These are phyloP conservation scores for Acromyrmex echinatior DNA, from an alignment of 1,140 invertebrate species.

Conservation along the genomic window DNA sequence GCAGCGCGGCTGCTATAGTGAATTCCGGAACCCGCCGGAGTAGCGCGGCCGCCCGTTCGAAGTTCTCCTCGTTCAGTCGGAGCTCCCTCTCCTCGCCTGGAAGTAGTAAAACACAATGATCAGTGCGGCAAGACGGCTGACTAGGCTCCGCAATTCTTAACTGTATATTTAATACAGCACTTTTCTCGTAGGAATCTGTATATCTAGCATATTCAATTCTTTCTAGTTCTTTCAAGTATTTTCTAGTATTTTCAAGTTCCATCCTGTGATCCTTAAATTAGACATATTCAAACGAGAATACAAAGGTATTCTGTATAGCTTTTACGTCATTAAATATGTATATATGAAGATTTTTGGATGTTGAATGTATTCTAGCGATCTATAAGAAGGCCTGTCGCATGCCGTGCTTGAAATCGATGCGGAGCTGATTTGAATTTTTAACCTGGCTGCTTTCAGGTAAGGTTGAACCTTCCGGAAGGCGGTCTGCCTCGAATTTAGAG, in stretches of 20 bases:
- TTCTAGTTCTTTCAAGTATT: neutral
- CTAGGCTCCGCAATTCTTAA: neutral
- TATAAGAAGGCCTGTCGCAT: conserved; percentile 4
- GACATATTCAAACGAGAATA: neutral
- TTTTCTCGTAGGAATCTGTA: neutral
- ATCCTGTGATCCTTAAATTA: neutral
- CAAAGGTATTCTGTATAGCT: neutral
- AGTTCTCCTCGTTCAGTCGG: conserved; percentile 89
- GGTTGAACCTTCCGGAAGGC: conserved; percentile 18
- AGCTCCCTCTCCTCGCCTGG: conserved; percentile 92
- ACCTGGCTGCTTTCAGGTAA: conserved; percentile 19
- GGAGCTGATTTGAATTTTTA: conserved; percentile 61
- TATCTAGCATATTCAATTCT: neutral
- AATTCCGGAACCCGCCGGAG: conserved; percentile 92
- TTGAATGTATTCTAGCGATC: neutral
- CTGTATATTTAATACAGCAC: neutral
- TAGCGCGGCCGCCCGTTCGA: conserved; percentile 89
- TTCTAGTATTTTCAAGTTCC: neutral
- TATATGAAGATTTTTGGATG: neutral
- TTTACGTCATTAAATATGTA: conserved; percentile 6
- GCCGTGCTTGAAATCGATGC: conserved; percentile 51
- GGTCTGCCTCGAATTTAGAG: conserved; percentile 30
- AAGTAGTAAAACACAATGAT: conserved; percentile 78
- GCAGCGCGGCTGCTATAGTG: conserved; percentile 92
- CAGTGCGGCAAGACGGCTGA: conserved; percentile 33